Evolutionary conservation across 2,113 vertebrate species (phyloP).

Genomic region (Passerina amoena): DNA sequence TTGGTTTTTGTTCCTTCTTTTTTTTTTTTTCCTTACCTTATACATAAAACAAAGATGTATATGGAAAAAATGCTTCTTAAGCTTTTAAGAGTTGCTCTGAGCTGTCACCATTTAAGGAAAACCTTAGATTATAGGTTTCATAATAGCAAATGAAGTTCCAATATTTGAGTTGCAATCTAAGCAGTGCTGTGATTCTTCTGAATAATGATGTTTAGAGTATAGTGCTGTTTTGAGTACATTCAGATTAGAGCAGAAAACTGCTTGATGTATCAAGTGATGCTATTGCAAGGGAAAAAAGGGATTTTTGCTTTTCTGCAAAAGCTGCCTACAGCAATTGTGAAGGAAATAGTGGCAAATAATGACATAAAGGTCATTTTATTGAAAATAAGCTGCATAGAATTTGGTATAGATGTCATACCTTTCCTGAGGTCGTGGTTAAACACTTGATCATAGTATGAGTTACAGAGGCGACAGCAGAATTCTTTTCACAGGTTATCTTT

Average conservation of each 20-base stretch:
- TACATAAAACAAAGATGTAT: background rate
- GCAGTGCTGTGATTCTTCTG: background rate
- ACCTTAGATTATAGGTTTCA: background rate
- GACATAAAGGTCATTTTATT: constrained; percentile 9
- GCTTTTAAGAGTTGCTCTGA: background rate
- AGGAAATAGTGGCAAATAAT: background rate
- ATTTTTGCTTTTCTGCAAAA: background rate
- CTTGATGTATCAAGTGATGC: background rate
- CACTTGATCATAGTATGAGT: background rate
- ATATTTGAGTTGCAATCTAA: background rate
- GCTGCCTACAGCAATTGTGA: background rate
- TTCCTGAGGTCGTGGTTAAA: constrained; percentile 15
- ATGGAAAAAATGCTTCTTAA: background rate
- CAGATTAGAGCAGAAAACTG: background rate
- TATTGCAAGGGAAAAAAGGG: background rate
- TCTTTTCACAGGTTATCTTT: background rate
- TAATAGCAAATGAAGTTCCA: background rate
- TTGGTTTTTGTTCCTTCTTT: background rate
- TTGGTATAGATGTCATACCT: background rate
- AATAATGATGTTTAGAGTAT: background rate
- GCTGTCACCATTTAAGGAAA: background rate
- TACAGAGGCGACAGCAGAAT: background rate
- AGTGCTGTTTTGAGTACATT: background rate
- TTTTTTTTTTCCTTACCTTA: background rate
- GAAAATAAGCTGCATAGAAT: background rate